These are phyloP conservation scores for Hydrozoanthus tunicans DNA, from an alignment of 64 coral and sea anemone species.

Conservation along the genomic window DNA sequence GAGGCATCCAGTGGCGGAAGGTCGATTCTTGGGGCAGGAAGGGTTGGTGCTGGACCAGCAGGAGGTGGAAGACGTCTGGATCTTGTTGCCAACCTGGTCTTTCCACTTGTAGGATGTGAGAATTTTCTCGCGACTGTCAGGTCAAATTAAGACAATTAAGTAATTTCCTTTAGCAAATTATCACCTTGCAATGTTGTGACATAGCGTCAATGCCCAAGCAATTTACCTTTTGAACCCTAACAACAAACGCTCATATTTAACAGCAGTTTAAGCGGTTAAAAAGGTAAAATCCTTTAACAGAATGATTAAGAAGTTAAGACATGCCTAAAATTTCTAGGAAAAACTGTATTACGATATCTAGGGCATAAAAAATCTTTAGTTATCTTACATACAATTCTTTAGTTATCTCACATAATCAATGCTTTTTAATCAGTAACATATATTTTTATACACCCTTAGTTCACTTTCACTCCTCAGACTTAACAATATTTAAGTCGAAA, in stretches of 20 bases:
- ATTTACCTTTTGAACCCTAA: background rate
- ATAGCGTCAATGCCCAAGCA: background rate
- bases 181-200: background rate
- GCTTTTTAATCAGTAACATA: too few species aligned
- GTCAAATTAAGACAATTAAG: background rate
- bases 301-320: background rate
- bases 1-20: conserved; percentile 22
- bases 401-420: too few species aligned
- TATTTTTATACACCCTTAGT: too few species aligned
- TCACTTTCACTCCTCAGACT: too few species aligned
- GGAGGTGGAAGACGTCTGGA: conserved; percentile 47
- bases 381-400: too few species aligned
- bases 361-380: background rate
- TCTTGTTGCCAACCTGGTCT: conserved; percentile 23
- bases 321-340: background rate
- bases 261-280: too few species aligned
- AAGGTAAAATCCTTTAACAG: too few species aligned
- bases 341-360: too few species aligned
- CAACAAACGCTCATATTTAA: too few species aligned
- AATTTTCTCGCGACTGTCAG: conserved; percentile 32
- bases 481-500: too few species aligned
- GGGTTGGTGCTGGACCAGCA: background rate
- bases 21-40: conserved; percentile 7
- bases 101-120: conserved; percentile 28
- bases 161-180: background rate